Conservation (phyloP, 2,888 invertebrate genomes). For the Tridacna gigas region DNA sequence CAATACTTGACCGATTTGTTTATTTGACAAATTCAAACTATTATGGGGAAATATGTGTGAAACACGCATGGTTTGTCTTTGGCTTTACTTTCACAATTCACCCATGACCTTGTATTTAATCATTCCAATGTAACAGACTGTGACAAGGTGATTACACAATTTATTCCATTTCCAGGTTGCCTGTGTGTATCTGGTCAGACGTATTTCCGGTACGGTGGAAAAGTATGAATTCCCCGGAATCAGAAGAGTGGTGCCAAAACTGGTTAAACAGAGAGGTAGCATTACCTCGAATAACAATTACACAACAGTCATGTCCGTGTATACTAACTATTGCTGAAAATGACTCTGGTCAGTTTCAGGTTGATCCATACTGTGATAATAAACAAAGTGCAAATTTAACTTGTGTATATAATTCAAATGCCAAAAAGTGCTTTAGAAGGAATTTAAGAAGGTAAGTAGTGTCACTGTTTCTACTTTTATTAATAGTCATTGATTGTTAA, state of each 20-base stretch:
- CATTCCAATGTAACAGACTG: too few relatives aligned
- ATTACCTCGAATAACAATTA: conserved; percentile 30
- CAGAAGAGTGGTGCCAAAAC: conserved; percentile 68
- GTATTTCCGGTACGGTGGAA: conserved; percentile 75
- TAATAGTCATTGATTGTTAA: too few relatives aligned
- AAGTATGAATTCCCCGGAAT: conserved; percentile 39
- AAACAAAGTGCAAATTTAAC: conserved; percentile 49
- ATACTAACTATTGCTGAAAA: conserved; percentile 69
- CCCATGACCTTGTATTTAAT: too few relatives aligned
- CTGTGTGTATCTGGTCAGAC: conserved; percentile 76
- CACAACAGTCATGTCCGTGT: conserved; percentile 73
- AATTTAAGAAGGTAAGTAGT: conserved; percentile 64
- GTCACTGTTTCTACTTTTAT: neutral
- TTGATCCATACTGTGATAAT: conserved; percentile 74
- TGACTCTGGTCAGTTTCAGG: conserved; percentile 74
- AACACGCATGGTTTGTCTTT: too few relatives aligned
- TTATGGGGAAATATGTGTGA: too few relatives aligned
- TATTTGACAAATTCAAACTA: too few relatives aligned
- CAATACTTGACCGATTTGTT: too few relatives aligned
- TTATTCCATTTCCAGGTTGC: conserved; percentile 42
- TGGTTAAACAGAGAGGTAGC: conserved; percentile 67
- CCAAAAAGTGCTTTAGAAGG: conserved; percentile 64
- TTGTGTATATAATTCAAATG: conserved; percentile 67
- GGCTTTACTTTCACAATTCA: too few relatives aligned
- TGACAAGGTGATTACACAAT: too few relatives aligned